Percentiles rank a stretch among this genome's conserved stretches.
phyloP scores from a whole-genome alignment of 2,888 invertebrate species.

The Sceliomorpha sp. region DNA sequence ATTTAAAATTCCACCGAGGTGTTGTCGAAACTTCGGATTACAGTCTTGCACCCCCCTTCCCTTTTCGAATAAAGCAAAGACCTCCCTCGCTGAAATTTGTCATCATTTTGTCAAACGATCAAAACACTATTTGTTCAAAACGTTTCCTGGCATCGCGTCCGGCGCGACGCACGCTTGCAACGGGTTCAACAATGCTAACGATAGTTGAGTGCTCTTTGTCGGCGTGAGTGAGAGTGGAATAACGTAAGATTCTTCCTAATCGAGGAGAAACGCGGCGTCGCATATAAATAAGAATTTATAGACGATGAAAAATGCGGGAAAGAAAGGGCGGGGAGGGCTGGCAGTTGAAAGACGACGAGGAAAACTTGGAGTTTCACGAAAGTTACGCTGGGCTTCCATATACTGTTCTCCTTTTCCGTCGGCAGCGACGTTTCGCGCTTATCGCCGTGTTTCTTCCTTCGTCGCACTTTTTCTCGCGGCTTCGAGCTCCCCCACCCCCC shows the following conservation, averaged over 20 bases:
- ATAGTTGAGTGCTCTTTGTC: no score
- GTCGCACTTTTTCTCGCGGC: conserved; percentile 42
- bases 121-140: no score
- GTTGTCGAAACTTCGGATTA: conserved; percentile 15
- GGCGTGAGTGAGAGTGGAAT: conserved; percentile 43
- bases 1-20: conserved; percentile 9
- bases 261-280: conserved; percentile 76
- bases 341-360: conserved; percentile 39
- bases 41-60: no score
- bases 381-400: conserved; percentile 66
- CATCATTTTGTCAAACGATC: no score
- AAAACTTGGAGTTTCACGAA: conserved; percentile 64
- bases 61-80: no score
- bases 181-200: no score
- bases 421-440: conserved; percentile 18
- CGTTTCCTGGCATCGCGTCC: no score
- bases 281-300: conserved; percentile 80
- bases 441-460: conserved; percentile 35
- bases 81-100: no score
- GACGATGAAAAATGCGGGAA: conserved; percentile 77
- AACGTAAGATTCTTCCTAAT: conserved; percentile 65
- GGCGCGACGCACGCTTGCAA: no score
- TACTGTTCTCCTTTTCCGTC: conserved; percentile 42
- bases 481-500: conserved; percentile 31
- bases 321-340: conserved; percentile 38